phyloP scores from a whole-genome alignment of 2,888 invertebrate genomes.

The Cephus pulcher region DNA sequence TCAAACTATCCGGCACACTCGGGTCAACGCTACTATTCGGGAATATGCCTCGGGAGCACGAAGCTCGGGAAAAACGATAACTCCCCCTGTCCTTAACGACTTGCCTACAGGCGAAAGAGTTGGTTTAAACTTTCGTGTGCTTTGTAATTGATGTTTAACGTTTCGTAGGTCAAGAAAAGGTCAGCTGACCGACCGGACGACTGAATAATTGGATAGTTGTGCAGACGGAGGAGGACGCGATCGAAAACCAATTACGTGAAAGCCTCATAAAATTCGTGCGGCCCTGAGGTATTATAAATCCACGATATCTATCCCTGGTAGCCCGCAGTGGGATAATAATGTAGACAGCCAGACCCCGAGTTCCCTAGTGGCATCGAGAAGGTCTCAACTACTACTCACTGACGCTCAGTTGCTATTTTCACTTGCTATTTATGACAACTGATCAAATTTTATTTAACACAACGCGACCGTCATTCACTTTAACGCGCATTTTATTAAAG shows the following conservation, averaged over 20 bases:
- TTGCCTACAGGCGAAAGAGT: neutral
- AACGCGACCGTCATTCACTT: neutral
- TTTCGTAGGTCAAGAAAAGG: neutral
- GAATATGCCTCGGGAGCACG: neutral
- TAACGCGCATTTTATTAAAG: neutral
- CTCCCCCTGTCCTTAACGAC: neutral
- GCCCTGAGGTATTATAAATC: constrained; percentile 9
- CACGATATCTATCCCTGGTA: neutral
- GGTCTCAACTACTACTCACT: neutral
- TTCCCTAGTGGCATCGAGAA: neutral
- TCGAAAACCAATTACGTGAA: constrained; percentile 23
- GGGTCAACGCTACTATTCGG: neutral
- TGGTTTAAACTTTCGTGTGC: neutral
- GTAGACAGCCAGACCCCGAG: neutral
- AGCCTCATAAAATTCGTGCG: constrained; percentile 1
- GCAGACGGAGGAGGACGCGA: constrained; percentile 7
- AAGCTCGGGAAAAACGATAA: neutral
- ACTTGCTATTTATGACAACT: neutral
- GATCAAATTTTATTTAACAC: neutral
- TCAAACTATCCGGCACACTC: neutral
- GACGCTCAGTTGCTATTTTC: neutral
- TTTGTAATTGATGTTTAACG: neutral
- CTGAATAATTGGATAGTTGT: neutral
- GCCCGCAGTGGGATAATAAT: neutral
- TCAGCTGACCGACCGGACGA: neutral